Percentiles rank a stretch among this genome's conserved stretches.
Evolutionary conservation across 2,113 vertebrate species (phyloP).

Genomic region (Eubucco bourcierii): DNA sequence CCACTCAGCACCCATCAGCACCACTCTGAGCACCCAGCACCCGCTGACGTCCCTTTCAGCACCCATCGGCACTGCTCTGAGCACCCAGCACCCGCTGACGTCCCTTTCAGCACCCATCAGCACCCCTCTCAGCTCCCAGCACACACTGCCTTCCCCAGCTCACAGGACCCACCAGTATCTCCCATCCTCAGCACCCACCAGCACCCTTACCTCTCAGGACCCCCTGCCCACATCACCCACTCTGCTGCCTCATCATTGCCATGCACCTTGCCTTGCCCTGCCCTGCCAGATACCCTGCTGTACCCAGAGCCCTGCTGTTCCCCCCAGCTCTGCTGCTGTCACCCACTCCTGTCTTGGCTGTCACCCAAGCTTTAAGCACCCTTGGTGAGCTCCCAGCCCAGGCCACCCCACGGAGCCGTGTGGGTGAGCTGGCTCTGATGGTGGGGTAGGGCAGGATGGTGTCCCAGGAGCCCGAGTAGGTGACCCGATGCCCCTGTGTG

Average conservation of each 20-base stretch:
- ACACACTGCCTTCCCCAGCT: background rate
- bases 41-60: too few relatives aligned
- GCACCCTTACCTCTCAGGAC: background rate
- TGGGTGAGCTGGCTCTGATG: background rate
- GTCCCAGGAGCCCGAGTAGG: fast-evolving
- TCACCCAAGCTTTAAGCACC: background rate
- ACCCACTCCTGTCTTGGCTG: background rate
- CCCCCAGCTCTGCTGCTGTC: background rate
- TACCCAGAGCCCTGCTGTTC: background rate
- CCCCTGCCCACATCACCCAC: background rate
- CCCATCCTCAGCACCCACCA: background rate
- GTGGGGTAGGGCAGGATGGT: background rate
- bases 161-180: background rate
- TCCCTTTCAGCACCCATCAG: background rate
- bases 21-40: background rate
- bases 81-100: background rate
- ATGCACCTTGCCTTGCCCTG: fast-evolving
- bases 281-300: background rate
- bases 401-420: fast-evolving
- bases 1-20: background rate
- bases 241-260: background rate
- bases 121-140: background rate
- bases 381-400: background rate
- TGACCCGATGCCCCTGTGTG: background rate
- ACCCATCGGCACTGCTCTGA: background rate